Percentiles rank a stretch among this genome's conserved stretches.
These are phyloP conservation scores for Dolichotis patagonum DNA, from an alignment of 2,113 vertebrate genomes.

Conservation along the genomic window DNA sequence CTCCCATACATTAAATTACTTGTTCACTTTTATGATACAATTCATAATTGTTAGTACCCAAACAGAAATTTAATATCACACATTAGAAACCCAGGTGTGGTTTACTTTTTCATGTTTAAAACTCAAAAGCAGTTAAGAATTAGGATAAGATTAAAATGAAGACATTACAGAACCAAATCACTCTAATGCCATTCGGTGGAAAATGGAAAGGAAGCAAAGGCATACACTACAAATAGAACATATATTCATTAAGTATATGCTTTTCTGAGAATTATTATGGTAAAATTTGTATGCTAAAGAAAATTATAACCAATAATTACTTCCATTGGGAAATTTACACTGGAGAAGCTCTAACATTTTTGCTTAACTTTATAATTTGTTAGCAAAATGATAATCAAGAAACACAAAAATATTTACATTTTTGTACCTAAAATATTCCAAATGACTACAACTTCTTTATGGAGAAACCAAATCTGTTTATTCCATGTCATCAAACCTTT, in stretches of 20 bases:
- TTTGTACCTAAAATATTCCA: constrained; percentile 7
- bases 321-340: neutral
- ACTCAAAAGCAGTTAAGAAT: constrained; percentile 16
- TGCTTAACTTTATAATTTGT: neutral
- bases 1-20: neutral
- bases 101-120: constrained; percentile 50
- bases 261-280: constrained; percentile 39
- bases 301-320: constrained; percentile 27
- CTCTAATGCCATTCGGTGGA: neutral
- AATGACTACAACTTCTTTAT: neutral
- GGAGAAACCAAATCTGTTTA: neutral
- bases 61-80: neutral
- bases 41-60: constrained; percentile 5
- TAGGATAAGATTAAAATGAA: neutral
- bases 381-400: constrained; percentile 3
- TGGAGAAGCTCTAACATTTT: neutral
- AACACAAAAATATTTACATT: neutral
- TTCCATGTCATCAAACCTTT: neutral
- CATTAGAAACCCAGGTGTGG: neutral
- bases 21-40: neutral
- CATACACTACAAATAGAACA: neutral
- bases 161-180: neutral
- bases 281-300: constrained; percentile 23
- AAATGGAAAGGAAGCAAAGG: neutral
- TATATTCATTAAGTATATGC: neutral